Conservation (phyloP, 1,140 invertebrate genomes). For the Bursaphelenchus mucronatus region DNA sequence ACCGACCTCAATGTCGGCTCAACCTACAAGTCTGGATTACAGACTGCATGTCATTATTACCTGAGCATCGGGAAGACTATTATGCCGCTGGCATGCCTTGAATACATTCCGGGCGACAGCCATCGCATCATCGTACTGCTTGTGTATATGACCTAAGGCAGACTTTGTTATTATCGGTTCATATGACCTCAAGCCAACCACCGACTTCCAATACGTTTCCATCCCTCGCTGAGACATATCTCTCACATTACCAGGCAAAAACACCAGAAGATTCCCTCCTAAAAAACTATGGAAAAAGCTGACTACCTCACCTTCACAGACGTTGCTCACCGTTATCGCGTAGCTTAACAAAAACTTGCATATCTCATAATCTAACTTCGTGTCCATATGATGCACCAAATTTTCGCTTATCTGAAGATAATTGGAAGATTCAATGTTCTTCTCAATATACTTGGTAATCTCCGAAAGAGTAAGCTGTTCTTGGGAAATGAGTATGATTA, state of each 20-base stretch:
- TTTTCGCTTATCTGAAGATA: neutral
- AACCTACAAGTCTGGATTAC: constrained; percentile 1
- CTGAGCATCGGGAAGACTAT: neutral
- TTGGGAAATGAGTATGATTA: neutral
- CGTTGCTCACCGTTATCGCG: neutral
- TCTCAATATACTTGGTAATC: neutral
- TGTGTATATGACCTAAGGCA: neutral
- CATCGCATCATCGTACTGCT: neutral
- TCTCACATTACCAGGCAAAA: constrained; percentile 7
- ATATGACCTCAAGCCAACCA: neutral
- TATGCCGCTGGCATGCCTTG: neutral
- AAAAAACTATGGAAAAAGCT: neutral
- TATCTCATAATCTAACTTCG: constrained; percentile 6
- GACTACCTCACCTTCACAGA: neutral
- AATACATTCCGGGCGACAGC: constrained; percentile 10
- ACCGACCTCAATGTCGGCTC: constrained; percentile 1
- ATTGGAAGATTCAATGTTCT: neutral
- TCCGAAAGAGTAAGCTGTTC: neutral
- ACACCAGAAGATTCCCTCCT: constrained; percentile 3
- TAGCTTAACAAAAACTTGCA: constrained; percentile 7
- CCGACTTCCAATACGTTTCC: constrained; percentile 7
- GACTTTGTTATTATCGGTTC: neutral
- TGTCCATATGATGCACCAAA: constrained; percentile 1
- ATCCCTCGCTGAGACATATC: neutral
- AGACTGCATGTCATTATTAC: neutral